Evolutionary conservation across 2,113 vertebrate species (phyloP).

Genomic region (Labeo rohita): DNA sequence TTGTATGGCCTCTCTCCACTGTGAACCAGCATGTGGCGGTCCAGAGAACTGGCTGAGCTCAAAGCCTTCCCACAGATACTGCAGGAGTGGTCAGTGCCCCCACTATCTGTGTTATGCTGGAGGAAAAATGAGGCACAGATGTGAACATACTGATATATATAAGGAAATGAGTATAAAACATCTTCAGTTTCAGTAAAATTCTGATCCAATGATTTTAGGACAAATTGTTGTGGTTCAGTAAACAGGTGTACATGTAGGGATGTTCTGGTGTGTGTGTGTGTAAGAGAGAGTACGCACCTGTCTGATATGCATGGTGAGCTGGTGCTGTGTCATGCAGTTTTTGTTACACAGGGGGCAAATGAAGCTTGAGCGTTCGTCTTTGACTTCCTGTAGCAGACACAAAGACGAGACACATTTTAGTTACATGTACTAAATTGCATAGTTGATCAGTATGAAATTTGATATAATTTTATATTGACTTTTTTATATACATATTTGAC

Average conservation of each 20-base stretch:
- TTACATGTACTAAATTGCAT: background rate
- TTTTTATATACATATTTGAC: background rate
- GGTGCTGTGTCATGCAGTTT: constrained; percentile 90
- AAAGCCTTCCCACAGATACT: constrained; percentile 97
- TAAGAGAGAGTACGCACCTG: constrained; percentile 78
- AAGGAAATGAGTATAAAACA: background rate
- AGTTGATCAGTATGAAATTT: background rate
- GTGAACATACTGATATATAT: background rate
- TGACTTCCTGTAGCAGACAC: constrained; percentile 81
- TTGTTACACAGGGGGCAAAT: constrained; percentile 94
- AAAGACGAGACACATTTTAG: background rate
- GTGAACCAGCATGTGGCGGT: constrained; percentile 98
- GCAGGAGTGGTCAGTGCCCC: constrained; percentile 94
- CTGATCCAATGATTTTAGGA: background rate
- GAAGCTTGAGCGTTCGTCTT: constrained; percentile 88
- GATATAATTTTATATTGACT: background rate
- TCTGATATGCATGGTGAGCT: constrained; percentile 97
- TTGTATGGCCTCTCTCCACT: constrained; percentile 97
- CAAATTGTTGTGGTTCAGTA: background rate
- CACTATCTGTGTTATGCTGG: constrained; percentile 93
- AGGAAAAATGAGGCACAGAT: background rate
- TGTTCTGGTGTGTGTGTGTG: background rate
- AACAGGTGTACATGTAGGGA: constrained; percentile 22
- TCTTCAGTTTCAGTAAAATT: background rate
- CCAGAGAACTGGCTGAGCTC: constrained; percentile 96